Evolutionary conservation across 1,140 invertebrate species (phyloP), one percentile per base, ranked within the genome.

Genomic region (Gonioctena quinquepunctata): DNA sequence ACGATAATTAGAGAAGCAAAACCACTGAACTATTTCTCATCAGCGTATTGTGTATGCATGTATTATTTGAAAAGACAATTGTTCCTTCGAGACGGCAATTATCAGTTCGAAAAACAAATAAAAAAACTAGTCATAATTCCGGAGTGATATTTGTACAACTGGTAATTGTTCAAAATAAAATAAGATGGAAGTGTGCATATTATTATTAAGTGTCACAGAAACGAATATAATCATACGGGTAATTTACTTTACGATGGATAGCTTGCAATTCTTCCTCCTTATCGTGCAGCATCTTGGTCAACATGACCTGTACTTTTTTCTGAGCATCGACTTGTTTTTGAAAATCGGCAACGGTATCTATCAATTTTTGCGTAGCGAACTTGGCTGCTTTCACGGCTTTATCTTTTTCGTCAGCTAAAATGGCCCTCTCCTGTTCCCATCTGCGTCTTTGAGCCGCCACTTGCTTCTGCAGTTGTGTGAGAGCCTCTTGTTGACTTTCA

Each of bases 321-420:
- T 78, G 75, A 6, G 69, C 61, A 21, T 62, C 64, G 13, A 73
- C 71, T 66, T 78, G 75, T 26, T 68, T 65, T 50, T 76, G 70
- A 25, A 78, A 75, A 68, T 78, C 75, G 8, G 11, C 60, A 0
- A 75, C 68, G 2, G 77, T 78, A 49, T 77, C 73, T 23, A 75
- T 23, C 13, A 78, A 52, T 62, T 75, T 75, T 64, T 78, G 70
- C 11, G 75, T 75, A 7, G 77, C 77, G 18, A 76, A 75, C 63
- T 72, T 72, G 1, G 77, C 77, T 8, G 71, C 73, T 28, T 70
- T 59, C 2, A 73, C 49, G n/a, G 77, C 77, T 65, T 60, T 68
- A 13, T 68, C 60, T 54, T 77, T 76, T 66, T 78, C 77, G 57
- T 71, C 70, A n/a, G 27, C 11, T 22, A 77, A 62, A 21, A 57